Conservation (phyloP, 2,113 vertebrate genomes). For the Hydrolagus affinis region DNA sequence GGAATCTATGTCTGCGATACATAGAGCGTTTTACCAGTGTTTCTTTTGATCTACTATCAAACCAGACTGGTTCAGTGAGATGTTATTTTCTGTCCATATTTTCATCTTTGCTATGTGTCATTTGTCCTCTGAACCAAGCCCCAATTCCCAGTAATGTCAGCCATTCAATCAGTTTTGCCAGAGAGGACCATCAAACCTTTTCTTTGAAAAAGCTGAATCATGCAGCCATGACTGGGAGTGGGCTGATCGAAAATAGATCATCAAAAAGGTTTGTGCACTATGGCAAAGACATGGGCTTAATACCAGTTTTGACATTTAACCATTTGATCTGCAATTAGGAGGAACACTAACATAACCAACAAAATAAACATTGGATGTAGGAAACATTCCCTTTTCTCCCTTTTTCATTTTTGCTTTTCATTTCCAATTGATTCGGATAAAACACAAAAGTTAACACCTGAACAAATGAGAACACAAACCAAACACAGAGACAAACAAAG, state of each 20-base stretch:
- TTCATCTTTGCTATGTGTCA: neutral
- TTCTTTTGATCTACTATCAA: constrained; percentile 2
- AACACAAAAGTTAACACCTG: neutral
- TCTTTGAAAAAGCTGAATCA: neutral
- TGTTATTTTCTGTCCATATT: constrained; percentile 9
- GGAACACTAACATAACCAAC: neutral
- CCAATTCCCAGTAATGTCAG: neutral
- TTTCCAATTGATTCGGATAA: neutral
- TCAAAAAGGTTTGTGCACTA: neutral
- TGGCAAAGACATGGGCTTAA: neutral
- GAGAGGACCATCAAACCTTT: neutral
- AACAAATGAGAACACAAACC: no score
- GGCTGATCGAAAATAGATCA: neutral
- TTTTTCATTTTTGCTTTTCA: neutral
- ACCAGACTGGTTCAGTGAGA: neutral
- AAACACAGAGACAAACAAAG: neutral
- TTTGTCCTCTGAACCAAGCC: neutral
- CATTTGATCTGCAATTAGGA: neutral
- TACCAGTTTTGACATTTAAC: neutral
- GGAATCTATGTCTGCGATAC: neutral
- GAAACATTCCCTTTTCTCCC: neutral
- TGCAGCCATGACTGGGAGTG: neutral
- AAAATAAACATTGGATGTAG: neutral
- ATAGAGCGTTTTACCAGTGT: neutral
- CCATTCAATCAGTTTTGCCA: neutral